phyloP scores from a whole-genome alignment of 2,113 vertebrate species.

The Zapus hudsonius region DNA sequence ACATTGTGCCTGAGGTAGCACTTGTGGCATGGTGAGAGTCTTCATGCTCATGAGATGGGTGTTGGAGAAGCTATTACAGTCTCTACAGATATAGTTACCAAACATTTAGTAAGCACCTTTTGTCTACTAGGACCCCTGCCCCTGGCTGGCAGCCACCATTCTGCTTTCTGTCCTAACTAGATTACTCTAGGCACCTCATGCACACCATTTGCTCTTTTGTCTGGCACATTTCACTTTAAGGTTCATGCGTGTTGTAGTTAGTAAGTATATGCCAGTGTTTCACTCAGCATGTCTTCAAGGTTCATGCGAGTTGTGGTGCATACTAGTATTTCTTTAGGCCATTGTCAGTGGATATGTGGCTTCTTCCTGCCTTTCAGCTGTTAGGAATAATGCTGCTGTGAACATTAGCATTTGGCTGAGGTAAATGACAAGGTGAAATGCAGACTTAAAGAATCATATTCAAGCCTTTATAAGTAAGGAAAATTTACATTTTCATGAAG shows the following conservation, averaged over 20 bases:
- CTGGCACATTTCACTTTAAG: background rate
- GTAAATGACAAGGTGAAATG: constrained; percentile 23
- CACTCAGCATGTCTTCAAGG: background rate
- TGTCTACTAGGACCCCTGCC: background rate
- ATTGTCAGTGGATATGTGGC: background rate
- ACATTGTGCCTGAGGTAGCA: constrained; percentile 60
- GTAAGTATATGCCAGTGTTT: background rate
- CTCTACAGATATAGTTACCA: background rate
- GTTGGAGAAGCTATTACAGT: constrained; percentile 49
- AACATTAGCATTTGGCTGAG: background rate
- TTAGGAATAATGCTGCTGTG: background rate
- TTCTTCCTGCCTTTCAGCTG: background rate
- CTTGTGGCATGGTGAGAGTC: constrained; percentile 57
- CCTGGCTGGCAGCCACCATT: background rate
- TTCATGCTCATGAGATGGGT: background rate
- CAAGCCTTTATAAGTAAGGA: background rate
- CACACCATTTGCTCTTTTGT: background rate
- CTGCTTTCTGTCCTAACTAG: background rate
- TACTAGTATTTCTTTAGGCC: background rate
- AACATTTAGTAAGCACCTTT: constrained; percentile 6
- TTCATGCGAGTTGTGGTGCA: background rate
- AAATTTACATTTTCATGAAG: background rate
- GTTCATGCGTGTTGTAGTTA: background rate
- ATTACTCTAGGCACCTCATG: background rate
- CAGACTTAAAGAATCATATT: background rate